Base-by-base conservation (phyloP, 2,888 invertebrate genomes). In the Timema podura region DNA sequence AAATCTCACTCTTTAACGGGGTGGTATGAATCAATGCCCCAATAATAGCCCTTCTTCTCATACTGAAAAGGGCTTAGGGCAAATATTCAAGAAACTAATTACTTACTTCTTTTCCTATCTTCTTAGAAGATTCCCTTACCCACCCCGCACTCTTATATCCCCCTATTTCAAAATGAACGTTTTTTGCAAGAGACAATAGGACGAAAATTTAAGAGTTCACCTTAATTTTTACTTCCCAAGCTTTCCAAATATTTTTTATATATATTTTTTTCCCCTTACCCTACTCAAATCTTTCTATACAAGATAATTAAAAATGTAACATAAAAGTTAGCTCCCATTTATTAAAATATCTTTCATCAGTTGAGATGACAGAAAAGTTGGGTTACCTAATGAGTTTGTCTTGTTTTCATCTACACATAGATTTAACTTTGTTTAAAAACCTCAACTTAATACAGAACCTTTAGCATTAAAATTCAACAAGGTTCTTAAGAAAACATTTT, bases 251-350 rank as follows among this genome's bases (percentile, higher is more conserved):
- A 30, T 44, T 45, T 10, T 61, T 61, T 61, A 44, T 44, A 57
- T 16, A 15, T 6, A 7, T 5, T 7, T 57, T 59, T 10, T 45
- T 59, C 5, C 9, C 45, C 5, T 61, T 61, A 44, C 8, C 5
- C 13, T 44, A 13, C 51, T 51, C n/a, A 30, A 68, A 46, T 46
- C 51, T 59, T 66, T 66, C 48, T 66, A 65, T 59, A 44, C 66
- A 66, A 64, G 13, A 66, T 69, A 69, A 69, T 69, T 69, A 69
- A 69, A 66, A 65, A 57, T 59, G 57, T 48, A 59, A 68, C 68
- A 57, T 66, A 59, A 47, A 69, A 66, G 48, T 51, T 57, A 48
- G 48, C 48, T 65, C 59, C 47, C 15, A 59, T 59, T 69, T 69
- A 59, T 47, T 65, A 48, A n/a, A 54, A 59, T 59, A 69, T 69